Evolutionary conservation across 2,113 vertebrate species (phyloP), one percentile per base, ranked within the genome.

Genomic region (Morone saxatilis): DNA sequence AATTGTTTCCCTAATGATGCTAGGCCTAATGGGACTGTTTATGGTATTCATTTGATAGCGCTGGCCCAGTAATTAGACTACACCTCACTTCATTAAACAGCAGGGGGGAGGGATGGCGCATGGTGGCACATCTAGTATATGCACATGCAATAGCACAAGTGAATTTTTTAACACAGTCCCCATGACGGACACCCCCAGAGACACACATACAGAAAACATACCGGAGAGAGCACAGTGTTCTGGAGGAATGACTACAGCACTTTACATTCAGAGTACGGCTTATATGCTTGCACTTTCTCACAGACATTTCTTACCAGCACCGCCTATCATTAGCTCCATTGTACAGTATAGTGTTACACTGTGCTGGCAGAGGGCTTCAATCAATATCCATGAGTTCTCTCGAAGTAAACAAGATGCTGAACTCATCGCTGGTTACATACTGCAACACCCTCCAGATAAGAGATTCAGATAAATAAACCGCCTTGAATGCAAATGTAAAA

Each of bases 1-100:
- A 95, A 96, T 95, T 95, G 94, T 94, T 94, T 91, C 91, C 85
- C 93, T 96, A 95, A 96, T 94, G 95, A 95, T 72, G 91, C 91
- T 16, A 66, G 63, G 83, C 90, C 94, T 95, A 94, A 96, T 96
- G 94, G 94, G 93, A 95, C 94, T 95, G 94, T 95, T 95, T 95
- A 94, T 93, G 85, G 89, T 87, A 80, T 94, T 92, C 93, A 93
- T 94, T 95, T 93, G 91, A 92, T 89, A 92, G 93, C 60, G 47
- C 79, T 86, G 90, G 92, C 90, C 81, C 92, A 90, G 92, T 96
- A 96, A 96, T 95, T 95, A 95, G 92, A 92, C 89, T 81, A 85
- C 93, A 94, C 92, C 90, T 91, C 94, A 94, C 87, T 93, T 94
- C 94, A 92, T 94, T 94, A 94, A 86, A 91, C 93, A 93, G 90